Evolutionary conservation across 2,113 vertebrate genomes (phyloP).

Genomic region (Petroica traversi): DNA sequence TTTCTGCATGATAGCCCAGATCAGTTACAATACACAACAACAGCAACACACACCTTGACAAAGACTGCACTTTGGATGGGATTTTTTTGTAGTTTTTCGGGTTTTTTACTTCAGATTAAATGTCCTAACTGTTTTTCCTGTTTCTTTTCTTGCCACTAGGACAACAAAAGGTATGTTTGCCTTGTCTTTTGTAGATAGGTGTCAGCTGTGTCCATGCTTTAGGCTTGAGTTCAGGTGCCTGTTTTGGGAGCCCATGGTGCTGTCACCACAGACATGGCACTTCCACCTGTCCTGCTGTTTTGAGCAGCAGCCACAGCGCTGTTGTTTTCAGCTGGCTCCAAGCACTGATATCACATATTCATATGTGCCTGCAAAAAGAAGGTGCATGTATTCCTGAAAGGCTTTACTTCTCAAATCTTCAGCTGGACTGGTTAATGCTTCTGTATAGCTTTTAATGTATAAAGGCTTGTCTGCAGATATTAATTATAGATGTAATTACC

Average conservation of each 20-base stretch:
- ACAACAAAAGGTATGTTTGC: background rate
- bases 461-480: background rate
- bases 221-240: background rate
- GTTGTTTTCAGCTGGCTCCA: background rate
- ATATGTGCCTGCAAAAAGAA: background rate
- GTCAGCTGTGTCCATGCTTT: background rate
- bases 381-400: background rate
- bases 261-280: accelerated
- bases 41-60: background rate
- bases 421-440: background rate
- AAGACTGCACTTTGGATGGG: background rate
- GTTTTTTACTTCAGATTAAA: background rate
- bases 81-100: background rate
- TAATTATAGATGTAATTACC: background rate
- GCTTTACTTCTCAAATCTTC: background rate
- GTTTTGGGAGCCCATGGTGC: background rate
- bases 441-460: background rate
- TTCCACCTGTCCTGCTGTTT: background rate
- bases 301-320: background rate
- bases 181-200: background rate
- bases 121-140: background rate
- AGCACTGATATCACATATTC: background rate
- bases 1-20: background rate
- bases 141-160: background rate
- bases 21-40: background rate